Evolutionary conservation across 2,113 vertebrate genomes (phyloP), one percentile per base, ranked within the genome.

Genomic region (Falcunculus frontatus): DNA sequence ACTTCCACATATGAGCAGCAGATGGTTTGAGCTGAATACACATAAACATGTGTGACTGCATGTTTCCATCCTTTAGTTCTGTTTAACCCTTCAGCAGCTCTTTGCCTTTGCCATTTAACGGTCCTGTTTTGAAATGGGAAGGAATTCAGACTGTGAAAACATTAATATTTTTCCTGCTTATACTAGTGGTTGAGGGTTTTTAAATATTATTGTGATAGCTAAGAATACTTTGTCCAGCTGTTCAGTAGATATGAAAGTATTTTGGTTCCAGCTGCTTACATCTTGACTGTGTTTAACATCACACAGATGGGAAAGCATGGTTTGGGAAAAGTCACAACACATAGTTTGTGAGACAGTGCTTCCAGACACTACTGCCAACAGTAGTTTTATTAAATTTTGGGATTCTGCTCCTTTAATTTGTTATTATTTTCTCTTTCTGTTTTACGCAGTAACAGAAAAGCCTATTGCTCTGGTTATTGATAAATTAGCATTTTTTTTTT

Each of bases 21-120:
- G 95, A 95, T 96, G 93, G 91, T 90, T 96, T 87, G 78, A 91
- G 50, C 62, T 94, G 56, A 91, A 72, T 89, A 60, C 87, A 89
- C 69, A 87, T 73, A 94, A 93, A 90, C 89, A 76, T 91, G 74
- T 64, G 91, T 76, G 77, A 52, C 49, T 87, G 37, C 82, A 62
- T 65, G 55, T 91, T 67, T 70, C 76, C 63, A 67, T 82, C 70
- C 46, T 79, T 87, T 65, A 79, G 49, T 84, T 79, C 69, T 82
- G 53, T 68, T 94, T 94, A 96, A 96, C 84, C 69, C 84, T 79
- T 89, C 84, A 83, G 42, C 74, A 84, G 16, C 37, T 84, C 63
- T 87, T 91, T 7, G 63, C 41, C 79, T 94, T 93, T 95, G 62
- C 74, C 65, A 69, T 89, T 94, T 96, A 78, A 77, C 85, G 89